These are phyloP conservation scores for Drosophila parabipectinata DNA, from an alignment of 1,140 invertebrate species.

Conservation along the genomic window DNA sequence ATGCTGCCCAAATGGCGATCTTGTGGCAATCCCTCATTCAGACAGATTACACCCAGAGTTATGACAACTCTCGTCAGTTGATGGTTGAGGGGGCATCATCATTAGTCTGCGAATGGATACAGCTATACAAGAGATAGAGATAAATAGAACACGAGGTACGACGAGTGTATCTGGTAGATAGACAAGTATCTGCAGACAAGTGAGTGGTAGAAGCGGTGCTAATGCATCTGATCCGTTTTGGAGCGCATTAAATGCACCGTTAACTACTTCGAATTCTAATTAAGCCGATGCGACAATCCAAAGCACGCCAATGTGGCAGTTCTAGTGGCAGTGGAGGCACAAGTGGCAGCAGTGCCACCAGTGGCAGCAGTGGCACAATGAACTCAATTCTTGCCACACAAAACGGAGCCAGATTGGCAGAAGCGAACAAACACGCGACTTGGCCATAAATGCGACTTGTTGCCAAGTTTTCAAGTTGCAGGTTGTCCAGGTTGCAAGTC, in stretches of 20 bases:
- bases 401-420: constrained; percentile 34
- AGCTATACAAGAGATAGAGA: constrained; percentile 4
- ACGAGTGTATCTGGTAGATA: neutral
- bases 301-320: constrained; percentile 71
- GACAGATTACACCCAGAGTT: constrained; percentile 19
- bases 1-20: neutral
- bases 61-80: constrained; percentile 42
- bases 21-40: neutral
- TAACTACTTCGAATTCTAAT: constrained; percentile 81
- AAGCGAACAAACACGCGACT: constrained; percentile 70
- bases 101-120: constrained; percentile 19
- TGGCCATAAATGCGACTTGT: constrained; percentile 73
- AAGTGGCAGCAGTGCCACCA: neutral
- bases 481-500: constrained; percentile 6
- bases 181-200: neutral
- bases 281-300: constrained; percentile 76
- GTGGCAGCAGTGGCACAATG: constrained; percentile 65
- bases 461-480: constrained; percentile 18
- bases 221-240: constrained; percentile 76
- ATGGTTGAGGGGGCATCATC: neutral
- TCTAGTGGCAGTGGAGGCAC: neutral
- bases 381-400: constrained; percentile 68
- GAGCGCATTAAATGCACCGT: constrained; percentile 77
- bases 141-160: constrained; percentile 36
- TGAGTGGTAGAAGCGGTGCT: constrained; percentile 45